phyloP scores from a whole-genome alignment of 1,140 invertebrate species.

The Rhynchophorus ferrugineus region DNA sequence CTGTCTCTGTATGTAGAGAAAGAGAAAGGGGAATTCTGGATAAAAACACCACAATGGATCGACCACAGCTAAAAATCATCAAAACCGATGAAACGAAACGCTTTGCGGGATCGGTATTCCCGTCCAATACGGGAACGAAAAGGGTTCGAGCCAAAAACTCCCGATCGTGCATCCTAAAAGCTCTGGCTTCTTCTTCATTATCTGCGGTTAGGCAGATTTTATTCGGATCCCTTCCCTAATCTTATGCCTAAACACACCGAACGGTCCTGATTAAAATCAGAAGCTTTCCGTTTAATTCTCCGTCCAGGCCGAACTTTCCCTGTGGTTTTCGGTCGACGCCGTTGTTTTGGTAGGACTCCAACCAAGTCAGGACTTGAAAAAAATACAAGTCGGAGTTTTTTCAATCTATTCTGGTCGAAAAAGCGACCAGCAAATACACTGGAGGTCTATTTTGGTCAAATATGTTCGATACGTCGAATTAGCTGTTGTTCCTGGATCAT shows the following conservation, averaged over 20 bases:
- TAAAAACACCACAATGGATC: no score
- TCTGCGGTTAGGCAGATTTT: slow-evolving; percentile 34
- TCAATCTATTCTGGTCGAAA: slow-evolving; percentile 3
- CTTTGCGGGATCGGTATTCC: no score
- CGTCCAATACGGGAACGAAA: no score
- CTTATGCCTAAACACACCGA: slow-evolving; percentile 20
- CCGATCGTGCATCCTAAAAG: slow-evolving; percentile 18
- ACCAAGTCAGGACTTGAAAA: neutral
- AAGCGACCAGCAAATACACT: neutral
- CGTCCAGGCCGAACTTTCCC: slow-evolving; percentile 7
- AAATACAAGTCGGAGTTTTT: neutral
- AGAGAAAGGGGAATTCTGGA: no score
- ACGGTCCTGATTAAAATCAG: slow-evolving; percentile 18
- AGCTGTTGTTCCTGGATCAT: no score
- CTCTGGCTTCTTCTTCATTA: slow-evolving; percentile 36
- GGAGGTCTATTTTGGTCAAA: no score
- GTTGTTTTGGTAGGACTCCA: neutral
- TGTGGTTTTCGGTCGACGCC: neutral
- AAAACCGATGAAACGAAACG: no score
- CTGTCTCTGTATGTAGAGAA: no score
- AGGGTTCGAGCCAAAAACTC: no score
- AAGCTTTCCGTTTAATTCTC: slow-evolving; percentile 15
- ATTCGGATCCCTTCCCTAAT: slow-evolving; percentile 23
- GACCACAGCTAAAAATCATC: no score
- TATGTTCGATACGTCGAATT: no score